These are phyloP conservation scores for Ammospiza nelsoni DNA, from an alignment of 2,113 vertebrate genomes.

Conservation along the genomic window DNA sequence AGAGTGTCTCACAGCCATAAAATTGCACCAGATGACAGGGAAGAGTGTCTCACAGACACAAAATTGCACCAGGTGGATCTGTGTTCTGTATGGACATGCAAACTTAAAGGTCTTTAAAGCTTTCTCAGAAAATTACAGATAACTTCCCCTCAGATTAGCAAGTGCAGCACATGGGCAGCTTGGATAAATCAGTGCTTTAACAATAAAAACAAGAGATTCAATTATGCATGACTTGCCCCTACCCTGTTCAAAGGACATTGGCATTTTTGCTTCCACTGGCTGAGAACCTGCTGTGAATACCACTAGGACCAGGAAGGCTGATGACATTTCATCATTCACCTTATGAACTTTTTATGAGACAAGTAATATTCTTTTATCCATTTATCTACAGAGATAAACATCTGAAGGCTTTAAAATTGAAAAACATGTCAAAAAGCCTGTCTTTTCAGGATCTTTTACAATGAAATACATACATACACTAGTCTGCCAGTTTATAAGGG, in stretches of 20 bases:
- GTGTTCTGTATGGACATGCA: not conserved
- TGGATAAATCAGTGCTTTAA: slow-evolving; percentile 1
- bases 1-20: not conserved
- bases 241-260: not conserved
- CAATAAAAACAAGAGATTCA: slow-evolving; percentile 25
- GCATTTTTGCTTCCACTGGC: slow-evolving; percentile 23
- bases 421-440: not conserved
- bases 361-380: slow-evolving; percentile 1
- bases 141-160: not conserved
- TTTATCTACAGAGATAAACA: not conserved
- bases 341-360: slow-evolving; percentile 50
- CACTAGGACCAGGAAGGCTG: slow-evolving; percentile 1
- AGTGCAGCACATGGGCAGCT: not conserved
- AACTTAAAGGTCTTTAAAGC: not conserved
- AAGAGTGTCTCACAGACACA: not conserved
- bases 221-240: not conserved
- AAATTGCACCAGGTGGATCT: not conserved
- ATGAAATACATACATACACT: not conserved
- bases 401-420: not conserved
- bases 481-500: not conserved
- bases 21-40: not conserved
- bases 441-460: not conserved
- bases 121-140: not conserved
- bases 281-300: slow-evolving; percentile 6
- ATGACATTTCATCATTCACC: slow-evolving; percentile 39